Evolutionary conservation across 2,113 vertebrate genomes (phyloP).

Genomic region (Tonatia bakeri): DNA sequence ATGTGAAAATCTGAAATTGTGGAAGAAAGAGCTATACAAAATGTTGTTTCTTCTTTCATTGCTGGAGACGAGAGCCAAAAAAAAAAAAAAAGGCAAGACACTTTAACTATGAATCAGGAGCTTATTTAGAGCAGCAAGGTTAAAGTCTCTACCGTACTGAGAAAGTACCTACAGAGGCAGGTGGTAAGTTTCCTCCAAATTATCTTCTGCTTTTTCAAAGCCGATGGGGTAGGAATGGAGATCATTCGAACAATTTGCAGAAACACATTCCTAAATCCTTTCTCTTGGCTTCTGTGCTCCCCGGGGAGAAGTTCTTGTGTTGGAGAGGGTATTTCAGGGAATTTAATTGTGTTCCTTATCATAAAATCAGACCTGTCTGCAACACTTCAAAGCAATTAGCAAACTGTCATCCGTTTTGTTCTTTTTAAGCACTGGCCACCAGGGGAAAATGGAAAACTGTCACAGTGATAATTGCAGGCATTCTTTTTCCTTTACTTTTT

Average conservation of each 20-base stretch:
- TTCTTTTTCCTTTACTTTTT: not conserved
- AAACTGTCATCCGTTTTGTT: conserved; percentile 35
- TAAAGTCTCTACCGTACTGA: not conserved
- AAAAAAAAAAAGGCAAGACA: conserved; percentile 1
- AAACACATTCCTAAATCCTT: not conserved
- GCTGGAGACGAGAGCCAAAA: not conserved
- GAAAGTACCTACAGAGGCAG: not conserved
- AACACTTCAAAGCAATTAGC: conserved; percentile 58
- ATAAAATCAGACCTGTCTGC: not conserved
- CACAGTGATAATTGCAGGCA: not conserved
- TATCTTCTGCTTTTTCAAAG: conserved; percentile 9
- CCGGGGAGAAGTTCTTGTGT: not conserved
- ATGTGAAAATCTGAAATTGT: not conserved
- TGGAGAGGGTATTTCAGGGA: conserved; percentile 5
- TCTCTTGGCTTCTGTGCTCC: not conserved
- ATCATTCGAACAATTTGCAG: not conserved
- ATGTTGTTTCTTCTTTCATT: not conserved
- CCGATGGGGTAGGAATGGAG: not conserved
- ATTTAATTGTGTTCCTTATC: conserved; percentile 37
- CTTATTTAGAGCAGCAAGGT: not conserved
- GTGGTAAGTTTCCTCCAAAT: not conserved
- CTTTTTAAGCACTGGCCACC: not conserved
- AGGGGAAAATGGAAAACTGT: not conserved
- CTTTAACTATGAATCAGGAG: not conserved
- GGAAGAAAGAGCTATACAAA: not conserved